Evolutionary conservation across 2,888 invertebrate genomes (phyloP).

Genomic region (Orthonychiurus folsomi): DNA sequence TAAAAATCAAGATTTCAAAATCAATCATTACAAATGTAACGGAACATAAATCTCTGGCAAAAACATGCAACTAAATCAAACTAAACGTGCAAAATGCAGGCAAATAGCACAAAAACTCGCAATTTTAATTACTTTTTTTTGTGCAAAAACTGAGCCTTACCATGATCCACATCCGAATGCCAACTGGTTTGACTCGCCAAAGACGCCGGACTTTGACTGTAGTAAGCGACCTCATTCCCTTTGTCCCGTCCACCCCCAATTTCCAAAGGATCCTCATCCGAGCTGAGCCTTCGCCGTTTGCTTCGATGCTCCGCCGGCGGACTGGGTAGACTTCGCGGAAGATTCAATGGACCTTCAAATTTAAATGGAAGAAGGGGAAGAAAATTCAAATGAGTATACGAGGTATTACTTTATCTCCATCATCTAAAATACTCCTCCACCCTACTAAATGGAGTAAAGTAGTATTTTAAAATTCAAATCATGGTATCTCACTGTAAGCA

Average conservation of each 20-base stretch:
- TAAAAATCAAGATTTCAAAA: too few relatives aligned
- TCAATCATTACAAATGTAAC: too few relatives aligned
- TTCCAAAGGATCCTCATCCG: slow-evolving; percentile 48
- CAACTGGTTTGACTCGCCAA: slow-evolving; percentile 47
- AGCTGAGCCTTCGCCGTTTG: slow-evolving; percentile 51
- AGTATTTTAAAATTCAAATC: slow-evolving; percentile 4
- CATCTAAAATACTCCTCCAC: neutral
- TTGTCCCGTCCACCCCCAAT: slow-evolving; percentile 44
- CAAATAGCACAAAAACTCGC: neutral
- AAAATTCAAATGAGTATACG: neutral
- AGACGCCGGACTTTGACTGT: slow-evolving; percentile 49
- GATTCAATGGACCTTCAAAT: slow-evolving; percentile 45
- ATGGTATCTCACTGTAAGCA: slow-evolving; percentile 60
- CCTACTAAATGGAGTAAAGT: neutral
- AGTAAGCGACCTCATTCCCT: slow-evolving; percentile 47
- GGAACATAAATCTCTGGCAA: too few relatives aligned
- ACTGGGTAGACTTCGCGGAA: slow-evolving; percentile 46
- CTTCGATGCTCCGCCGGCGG: slow-evolving; percentile 48
- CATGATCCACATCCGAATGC: slow-evolving; percentile 50
- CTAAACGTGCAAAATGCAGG: neutral
- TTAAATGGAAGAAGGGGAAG: neutral
- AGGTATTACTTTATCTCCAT: neutral
- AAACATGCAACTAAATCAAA: neutral
- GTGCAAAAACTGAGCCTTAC: slow-evolving; percentile 39
- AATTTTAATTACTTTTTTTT: slow-evolving; percentile 6